phyloP scores from a whole-genome alignment of 2,888 invertebrate species.

The Crematogaster levior region DNA sequence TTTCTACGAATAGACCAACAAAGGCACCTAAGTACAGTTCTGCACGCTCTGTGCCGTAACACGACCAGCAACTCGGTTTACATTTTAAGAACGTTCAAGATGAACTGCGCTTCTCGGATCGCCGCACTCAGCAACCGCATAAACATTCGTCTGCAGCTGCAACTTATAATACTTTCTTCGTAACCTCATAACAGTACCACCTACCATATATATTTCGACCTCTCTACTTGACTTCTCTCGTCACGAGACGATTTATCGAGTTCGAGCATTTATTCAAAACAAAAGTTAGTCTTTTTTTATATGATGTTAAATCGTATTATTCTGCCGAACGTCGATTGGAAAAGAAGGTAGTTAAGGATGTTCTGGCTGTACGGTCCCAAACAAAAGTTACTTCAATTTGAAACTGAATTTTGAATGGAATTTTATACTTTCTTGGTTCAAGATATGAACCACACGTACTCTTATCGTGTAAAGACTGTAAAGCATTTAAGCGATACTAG shows the following conservation, averaged over 20 bases:
- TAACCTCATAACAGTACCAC: constrained; percentile 64
- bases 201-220: constrained; percentile 17
- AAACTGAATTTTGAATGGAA: too few species aligned
- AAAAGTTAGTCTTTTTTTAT: neutral
- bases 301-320: neutral
- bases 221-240: constrained; percentile 12
- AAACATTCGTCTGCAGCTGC: constrained; percentile 70
- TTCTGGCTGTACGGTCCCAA: too few species aligned
- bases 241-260: neutral
- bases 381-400: too few species aligned
- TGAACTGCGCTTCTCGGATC: constrained; percentile 73
- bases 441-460: too few species aligned
- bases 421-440: too few species aligned
- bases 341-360: neutral
- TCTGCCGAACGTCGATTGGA: neutral
- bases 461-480: too few species aligned
- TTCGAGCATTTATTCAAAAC: neutral
- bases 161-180: constrained; percentile 67
- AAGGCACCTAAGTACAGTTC: neutral
- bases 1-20: constrained; percentile 27
- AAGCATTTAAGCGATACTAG: too few species aligned
- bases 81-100: constrained; percentile 71
- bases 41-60: constrained; percentile 1
- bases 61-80: constrained; percentile 68
- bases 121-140: constrained; percentile 73